Evolutionary conservation across 2,113 vertebrate genomes (phyloP).

Genomic region (Elaphurus davidianus): DNA sequence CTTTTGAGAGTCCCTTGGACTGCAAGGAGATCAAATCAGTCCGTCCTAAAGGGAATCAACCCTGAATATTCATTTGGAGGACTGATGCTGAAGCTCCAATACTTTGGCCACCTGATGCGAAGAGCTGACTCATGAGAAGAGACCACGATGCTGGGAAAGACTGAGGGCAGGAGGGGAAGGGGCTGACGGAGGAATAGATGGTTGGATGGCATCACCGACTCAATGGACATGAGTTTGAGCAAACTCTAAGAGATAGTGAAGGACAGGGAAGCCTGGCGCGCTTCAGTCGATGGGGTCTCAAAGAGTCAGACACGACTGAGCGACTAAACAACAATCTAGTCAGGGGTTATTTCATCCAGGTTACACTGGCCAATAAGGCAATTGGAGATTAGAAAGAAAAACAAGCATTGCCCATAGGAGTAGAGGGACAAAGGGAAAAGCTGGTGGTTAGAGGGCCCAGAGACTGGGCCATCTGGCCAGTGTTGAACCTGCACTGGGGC

Average conservation of each 20-base stretch:
- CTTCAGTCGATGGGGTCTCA: not conserved
- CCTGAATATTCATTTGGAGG: not conserved
- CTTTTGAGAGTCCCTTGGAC: not conserved
- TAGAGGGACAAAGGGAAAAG: not conserved
- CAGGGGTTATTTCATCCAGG: not conserved
- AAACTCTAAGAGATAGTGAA: not conserved
- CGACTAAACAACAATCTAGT: not conserved
- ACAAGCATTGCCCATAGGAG: not conserved
- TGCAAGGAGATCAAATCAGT: not conserved
- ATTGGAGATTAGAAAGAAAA: not conserved
- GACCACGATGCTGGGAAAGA: not conserved
- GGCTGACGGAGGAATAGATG: not conserved
- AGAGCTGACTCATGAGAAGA: not conserved
- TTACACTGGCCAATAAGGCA: not conserved
- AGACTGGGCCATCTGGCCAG: too few relatives aligned
- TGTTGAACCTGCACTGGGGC: too few relatives aligned
- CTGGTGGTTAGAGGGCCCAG: not conserved
- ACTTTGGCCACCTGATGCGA: not conserved
- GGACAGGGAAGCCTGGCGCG: not conserved
- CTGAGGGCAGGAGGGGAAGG: not conserved
- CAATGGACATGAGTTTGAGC: not conserved
- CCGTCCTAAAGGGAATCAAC: not conserved
- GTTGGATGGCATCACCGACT: not conserved
- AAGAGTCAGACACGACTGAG: not conserved
- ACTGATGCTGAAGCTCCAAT: not conserved